A percentile compares a stretch with the other conserved stretches of the same genome.
Evolutionary conservation across 1,140 invertebrate genomes (phyloP).

Genomic region (Drosophila ogumai): DNA sequence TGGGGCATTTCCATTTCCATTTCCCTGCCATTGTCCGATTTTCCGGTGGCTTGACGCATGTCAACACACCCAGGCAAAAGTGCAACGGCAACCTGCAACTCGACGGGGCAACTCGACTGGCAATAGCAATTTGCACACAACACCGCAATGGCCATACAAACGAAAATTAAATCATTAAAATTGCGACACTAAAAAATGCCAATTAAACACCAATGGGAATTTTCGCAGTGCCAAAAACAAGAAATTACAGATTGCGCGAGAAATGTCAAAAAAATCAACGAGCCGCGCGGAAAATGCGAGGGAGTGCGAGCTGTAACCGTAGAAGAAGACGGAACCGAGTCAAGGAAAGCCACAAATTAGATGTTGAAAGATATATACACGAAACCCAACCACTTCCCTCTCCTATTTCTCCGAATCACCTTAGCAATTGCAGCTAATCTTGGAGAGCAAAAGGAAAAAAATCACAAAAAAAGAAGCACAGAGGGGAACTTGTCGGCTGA

Average conservation of each 20-base stretch:
- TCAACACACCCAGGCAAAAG: conserved; percentile 49
- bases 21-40: conserved; percentile 47
- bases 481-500: conserved; percentile 46
- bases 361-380: conserved; percentile 47
- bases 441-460: not conserved
- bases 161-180: conserved; percentile 67
- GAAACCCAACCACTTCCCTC: conserved; percentile 24
- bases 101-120: not conserved
- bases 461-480: conserved; percentile 10
- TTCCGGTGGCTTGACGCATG: conserved; percentile 58
- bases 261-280: conserved; percentile 48
- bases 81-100: conserved; percentile 41
- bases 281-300: conserved; percentile 26
- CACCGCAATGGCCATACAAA: conserved; percentile 8
- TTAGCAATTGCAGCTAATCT: conserved; percentile 38
- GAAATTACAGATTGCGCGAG: conserved; percentile 45
- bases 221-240: conserved; percentile 37
- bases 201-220: conserved; percentile 71
- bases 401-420: conserved; percentile 15
- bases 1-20: conserved; percentile 41
- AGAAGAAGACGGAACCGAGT: conserved; percentile 49
- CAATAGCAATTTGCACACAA: conserved; percentile 47
- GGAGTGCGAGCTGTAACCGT: conserved; percentile 13
- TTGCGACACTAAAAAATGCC: conserved; percentile 65
- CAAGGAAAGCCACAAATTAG: conserved; percentile 76